Base-by-base conservation (phyloP, 2,888 invertebrate genomes). In the Lasioglossum marginatum region DNA sequence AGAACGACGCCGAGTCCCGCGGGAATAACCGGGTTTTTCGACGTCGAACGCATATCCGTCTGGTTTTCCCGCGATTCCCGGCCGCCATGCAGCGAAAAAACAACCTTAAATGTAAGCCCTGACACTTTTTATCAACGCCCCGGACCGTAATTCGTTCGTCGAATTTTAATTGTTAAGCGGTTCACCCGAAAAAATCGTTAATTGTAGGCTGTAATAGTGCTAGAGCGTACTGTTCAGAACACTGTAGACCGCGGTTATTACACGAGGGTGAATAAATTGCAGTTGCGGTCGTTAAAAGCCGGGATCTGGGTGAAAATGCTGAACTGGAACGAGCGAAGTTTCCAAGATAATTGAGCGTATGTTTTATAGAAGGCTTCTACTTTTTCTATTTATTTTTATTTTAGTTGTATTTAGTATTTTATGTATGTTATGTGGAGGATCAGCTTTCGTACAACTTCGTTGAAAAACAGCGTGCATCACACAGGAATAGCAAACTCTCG, bases 21-120 rank as follows among this genome's bases (percentile, higher is more conserved):
- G 73, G 80, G 79, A 75, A 71, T 70, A 57, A 52, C 82, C 77
- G n/a, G 77, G 60, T 75, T 87, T 82, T 86, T 77, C 72, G 86
- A 16, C 68, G 63, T 31, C 82, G 72, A 57, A 34, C 72, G 68
- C 78, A 76, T 79, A 57, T 34, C 43, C 76, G 63, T 34, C 60
- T 52, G 31, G 82, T 68, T 83, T 71, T 79, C 63, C 63, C 60
- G 19, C 66, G 75, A 23, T 71, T 27, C 3, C 4, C n/a, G 23
- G 34, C 40, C 31, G n/a, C 52, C 76, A 1, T 16, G 70, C 23
- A 23, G 8, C 16, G 3, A 57, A 52, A 85, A 45, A 70, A 84
- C 63, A 27, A 8, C 48, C 45, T 31, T n/a, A 0, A 19, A 19
- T 8, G 0, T 2, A 12, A 31, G 5, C 27, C 16, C 0, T 0